Percentiles rank a stretch among this genome's conserved stretches.
Evolutionary conservation across 1,140 invertebrate species (phyloP).

Genomic region (Papilio polyxenes): DNA sequence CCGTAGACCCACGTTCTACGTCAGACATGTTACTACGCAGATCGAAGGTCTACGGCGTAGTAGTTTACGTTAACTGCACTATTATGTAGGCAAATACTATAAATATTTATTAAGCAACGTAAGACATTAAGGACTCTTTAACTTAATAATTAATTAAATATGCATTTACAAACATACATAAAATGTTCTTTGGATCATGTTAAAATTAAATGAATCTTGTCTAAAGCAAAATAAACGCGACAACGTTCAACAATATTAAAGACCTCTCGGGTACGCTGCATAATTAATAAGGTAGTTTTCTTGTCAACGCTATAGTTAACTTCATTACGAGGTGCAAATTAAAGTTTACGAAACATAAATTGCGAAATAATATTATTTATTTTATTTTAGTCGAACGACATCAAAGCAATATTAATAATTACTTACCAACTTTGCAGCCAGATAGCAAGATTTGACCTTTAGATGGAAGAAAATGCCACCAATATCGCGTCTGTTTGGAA

Average conservation of each 20-base stretch:
- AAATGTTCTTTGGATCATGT: not conserved
- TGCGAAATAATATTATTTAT: not conserved
- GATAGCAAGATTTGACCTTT: too few species aligned
- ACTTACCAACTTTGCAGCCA: too few species aligned
- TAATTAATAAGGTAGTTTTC: conserved; percentile 27
- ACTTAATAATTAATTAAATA: not conserved
- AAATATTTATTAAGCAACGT: not conserved
- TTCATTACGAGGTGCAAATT: not conserved
- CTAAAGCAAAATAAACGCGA: conserved; percentile 12
- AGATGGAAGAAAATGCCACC: too few species aligned
- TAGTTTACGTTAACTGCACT: not conserved
- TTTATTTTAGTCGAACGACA: not conserved
- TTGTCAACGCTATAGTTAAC: conserved; percentile 19
- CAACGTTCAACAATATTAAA: conserved; percentile 27
- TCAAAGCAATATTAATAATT: too few species aligned
- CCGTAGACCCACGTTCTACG: not conserved
- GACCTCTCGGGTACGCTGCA: conserved; percentile 10
- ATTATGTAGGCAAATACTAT: not conserved
- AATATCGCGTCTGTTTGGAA: too few species aligned
- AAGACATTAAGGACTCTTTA: not conserved
- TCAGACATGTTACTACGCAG: not conserved
- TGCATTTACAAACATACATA: not conserved
- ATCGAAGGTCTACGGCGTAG: not conserved
- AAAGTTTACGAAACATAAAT: not conserved
- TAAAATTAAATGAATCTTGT: conserved; percentile 20